phyloP scores from a whole-genome alignment of 1,140 invertebrate genomes.

The Maconellicoccus hirsutus region DNA sequence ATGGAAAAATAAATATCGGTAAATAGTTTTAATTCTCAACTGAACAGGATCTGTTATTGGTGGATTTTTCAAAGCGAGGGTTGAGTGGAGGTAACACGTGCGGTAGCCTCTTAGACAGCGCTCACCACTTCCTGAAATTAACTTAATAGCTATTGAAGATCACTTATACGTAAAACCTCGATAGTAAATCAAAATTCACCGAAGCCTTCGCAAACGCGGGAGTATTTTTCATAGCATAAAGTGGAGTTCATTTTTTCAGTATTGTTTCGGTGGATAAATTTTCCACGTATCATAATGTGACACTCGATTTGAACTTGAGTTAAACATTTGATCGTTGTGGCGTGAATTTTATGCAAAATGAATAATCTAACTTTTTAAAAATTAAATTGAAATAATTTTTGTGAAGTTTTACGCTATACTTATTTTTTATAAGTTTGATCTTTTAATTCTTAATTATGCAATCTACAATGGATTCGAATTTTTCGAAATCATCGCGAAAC shows the following conservation, averaged over 20 bases:
- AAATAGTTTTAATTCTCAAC: conserved; percentile 12
- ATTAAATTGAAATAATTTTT: no score
- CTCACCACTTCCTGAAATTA: conserved; percentile 19
- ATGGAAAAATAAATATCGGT: conserved; percentile 19
- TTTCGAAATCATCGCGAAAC: neutral
- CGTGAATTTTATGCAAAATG: no score
- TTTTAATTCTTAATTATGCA: no score
- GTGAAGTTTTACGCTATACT: no score
- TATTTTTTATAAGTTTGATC: no score
- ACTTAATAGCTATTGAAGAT: conserved; percentile 13
- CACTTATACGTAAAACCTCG: conserved; percentile 11
- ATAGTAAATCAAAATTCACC: conserved; percentile 1
- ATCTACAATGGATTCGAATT: neutral
- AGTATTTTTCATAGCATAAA: neutral
- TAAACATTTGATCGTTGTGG: no score
- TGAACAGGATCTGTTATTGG: neutral
- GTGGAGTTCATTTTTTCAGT: no score
- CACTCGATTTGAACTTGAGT: no score
- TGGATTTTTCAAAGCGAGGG: neutral
- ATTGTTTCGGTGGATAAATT: no score
- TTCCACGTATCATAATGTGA: no score
- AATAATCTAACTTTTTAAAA: no score
- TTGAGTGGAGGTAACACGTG: neutral
- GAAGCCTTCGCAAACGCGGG: neutral
- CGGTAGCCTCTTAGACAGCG: conserved; percentile 6